Conservation (phyloP, 1,140 invertebrate species). For the Drosophila watanabei region DNA sequence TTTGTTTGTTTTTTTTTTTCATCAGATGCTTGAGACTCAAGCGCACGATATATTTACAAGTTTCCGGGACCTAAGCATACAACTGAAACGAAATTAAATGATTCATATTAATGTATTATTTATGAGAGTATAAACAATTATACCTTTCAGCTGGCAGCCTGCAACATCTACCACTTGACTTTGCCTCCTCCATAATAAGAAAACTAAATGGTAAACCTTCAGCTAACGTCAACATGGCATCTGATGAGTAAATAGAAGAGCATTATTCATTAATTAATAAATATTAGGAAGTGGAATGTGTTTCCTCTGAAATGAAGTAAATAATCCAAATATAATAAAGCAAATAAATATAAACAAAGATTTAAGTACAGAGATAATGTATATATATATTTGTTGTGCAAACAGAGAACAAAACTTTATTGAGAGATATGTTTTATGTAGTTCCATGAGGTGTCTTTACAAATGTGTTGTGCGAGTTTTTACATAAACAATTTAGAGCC, state of each 20-base stretch:
- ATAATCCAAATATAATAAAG: slow-evolving; percentile 1
- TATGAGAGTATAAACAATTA: background rate
- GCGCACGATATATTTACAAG: slow-evolving; percentile 54
- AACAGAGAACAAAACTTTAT: slow-evolving; percentile 84
- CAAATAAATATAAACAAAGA: slow-evolving; percentile 10
- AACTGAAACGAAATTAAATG: slow-evolving; percentile 39
- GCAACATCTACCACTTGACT: slow-evolving; percentile 30
- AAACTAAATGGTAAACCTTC: slow-evolving; percentile 35
- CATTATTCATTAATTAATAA: background rate
- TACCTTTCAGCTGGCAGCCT: slow-evolving; percentile 45
- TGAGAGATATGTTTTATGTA: slow-evolving; percentile 60
- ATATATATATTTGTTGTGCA: slow-evolving; percentile 37
- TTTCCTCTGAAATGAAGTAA: slow-evolving; percentile 1
- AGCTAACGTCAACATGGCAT: slow-evolving; percentile 46
- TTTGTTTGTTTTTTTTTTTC: background rate
- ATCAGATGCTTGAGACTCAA: slow-evolving; percentile 25
- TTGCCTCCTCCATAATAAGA: slow-evolving; percentile 21
- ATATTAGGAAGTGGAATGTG: background rate
- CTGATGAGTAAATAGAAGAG: slow-evolving; percentile 16
- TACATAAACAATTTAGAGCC: slow-evolving; percentile 66
- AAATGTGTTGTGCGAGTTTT: slow-evolving; percentile 47
- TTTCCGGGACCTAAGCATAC: slow-evolving; percentile 51
- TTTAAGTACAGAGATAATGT: slow-evolving; percentile 12
- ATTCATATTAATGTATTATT: background rate
- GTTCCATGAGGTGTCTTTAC: slow-evolving; percentile 38